Evolutionary conservation across 2,797 vertebrate genomes (phyloP).

Genomic region (Etheostoma nigrum): DNA sequence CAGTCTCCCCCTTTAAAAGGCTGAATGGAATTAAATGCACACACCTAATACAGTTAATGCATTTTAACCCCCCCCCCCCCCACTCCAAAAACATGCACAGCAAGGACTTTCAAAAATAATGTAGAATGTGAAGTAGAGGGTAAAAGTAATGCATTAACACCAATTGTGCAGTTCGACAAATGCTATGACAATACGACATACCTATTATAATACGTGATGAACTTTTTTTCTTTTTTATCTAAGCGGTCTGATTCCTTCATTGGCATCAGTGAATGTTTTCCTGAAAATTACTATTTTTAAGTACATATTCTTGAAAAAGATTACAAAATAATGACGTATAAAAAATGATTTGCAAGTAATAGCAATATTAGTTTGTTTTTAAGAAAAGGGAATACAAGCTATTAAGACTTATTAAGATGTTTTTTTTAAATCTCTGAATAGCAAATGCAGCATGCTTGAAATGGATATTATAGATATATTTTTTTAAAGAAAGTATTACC

Average conservation of each 20-base stretch:
- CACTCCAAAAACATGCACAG: slow-evolving; percentile 14
- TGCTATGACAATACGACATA: not conserved
- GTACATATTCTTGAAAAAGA: not conserved
- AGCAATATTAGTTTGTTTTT: not conserved
- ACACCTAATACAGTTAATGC: slow-evolving; percentile 77
- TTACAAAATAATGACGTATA: not conserved
- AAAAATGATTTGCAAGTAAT: not conserved
- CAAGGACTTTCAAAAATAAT: slow-evolving; percentile 10
- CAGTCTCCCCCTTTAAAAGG: slow-evolving; percentile 55
- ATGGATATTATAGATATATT: not conserved
- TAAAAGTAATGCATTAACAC: not conserved
- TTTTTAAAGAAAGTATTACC: slow-evolving; percentile 11
- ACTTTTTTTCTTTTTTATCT: too few species aligned
- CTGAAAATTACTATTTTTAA: not conserved
- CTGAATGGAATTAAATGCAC: slow-evolving; percentile 72
- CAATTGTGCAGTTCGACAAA: not conserved
- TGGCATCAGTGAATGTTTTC: not conserved
- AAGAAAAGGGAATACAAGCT: not conserved
- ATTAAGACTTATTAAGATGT: too few species aligned
- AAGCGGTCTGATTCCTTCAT: not conserved
- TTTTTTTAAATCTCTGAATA: not conserved
- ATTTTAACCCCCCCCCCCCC: slow-evolving; percentile 35
- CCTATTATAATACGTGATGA: not conserved
- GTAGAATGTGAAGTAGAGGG: slow-evolving; percentile 15
- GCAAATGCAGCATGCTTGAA: not conserved